These are phyloP conservation scores for Oscheius sp. DNA, from an alignment of 1,140 invertebrate species.

Conservation along the genomic window DNA sequence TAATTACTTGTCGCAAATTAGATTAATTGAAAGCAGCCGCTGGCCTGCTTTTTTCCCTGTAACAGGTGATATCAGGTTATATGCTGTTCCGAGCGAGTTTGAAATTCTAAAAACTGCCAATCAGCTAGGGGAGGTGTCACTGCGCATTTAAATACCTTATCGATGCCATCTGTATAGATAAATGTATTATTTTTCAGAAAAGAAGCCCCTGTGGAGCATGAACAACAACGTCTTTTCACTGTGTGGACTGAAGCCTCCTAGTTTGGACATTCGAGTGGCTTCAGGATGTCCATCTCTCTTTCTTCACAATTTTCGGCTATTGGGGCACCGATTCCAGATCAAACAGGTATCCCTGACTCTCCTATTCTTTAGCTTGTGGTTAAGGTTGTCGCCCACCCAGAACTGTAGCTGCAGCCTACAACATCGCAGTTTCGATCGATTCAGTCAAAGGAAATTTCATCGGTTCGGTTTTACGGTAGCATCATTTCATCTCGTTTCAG, in stretches of 20 bases:
- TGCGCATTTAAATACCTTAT: too few relatives aligned
- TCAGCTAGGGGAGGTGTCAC: too few relatives aligned
- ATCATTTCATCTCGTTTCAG: neutral
- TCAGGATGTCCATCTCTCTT: conserved; percentile 94
- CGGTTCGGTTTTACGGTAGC: neutral
- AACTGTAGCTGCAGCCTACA: conserved; percentile 85
- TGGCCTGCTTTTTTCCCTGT: too few relatives aligned
- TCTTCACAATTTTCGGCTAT: conserved; percentile 91
- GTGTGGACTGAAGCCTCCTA: conserved; percentile 93
- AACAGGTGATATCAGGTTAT: too few relatives aligned
- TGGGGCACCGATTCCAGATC: conserved; percentile 92
- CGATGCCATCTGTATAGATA: too few relatives aligned
- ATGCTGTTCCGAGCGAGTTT: too few relatives aligned
- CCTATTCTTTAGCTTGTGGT: neutral
- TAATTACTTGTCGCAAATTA: too few relatives aligned
- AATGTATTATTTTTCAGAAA: too few relatives aligned
- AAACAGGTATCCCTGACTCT: conserved; percentile 65
- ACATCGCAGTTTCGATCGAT: conserved; percentile 77
- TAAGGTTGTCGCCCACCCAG: conserved; percentile 86
- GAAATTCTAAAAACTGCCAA: too few relatives aligned
- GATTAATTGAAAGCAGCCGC: too few relatives aligned
- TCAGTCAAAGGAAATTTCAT: neutral
- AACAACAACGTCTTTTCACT: conserved; percentile 94
- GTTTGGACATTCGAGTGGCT: conserved; percentile 95
- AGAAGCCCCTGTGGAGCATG: conserved; percentile 95